These are phyloP conservation scores for Melanotaenia parkinsoni DNA, from an alignment of 2,797 vertebrate species.

Conservation along the genomic window DNA sequence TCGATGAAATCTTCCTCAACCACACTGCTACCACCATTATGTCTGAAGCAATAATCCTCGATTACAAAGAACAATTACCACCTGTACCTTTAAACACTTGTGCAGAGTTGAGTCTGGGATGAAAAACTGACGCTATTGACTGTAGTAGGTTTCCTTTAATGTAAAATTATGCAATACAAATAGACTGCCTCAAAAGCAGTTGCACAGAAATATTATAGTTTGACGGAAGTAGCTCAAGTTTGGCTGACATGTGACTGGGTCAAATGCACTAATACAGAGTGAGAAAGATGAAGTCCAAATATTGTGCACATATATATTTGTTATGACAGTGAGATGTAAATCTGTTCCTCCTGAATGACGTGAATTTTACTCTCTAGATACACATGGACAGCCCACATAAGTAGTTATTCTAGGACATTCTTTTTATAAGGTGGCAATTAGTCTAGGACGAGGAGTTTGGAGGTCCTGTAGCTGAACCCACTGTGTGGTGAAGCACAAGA, in stretches of 20 bases:
- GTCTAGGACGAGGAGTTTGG: conserved; percentile 59
- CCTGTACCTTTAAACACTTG: neutral
- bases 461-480: conserved; percentile 53
- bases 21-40: neutral
- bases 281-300: conserved; percentile 14
- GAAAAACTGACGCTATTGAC: conserved; percentile 14
- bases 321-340: conserved; percentile 8
- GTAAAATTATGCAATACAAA: conserved; percentile 59
- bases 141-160: conserved; percentile 55
- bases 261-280: neutral
- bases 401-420: neutral
- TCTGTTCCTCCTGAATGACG: conserved; percentile 21
- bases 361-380: conserved; percentile 2
- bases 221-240: conserved; percentile 2
- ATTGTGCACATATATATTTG: neutral
- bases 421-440: neutral
- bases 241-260: neutral
- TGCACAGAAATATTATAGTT: conserved; percentile 32
- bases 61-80: neutral
- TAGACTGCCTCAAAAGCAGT: conserved; percentile 15
- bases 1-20: neutral
- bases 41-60: no score
- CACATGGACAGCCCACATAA: conserved; percentile 5
- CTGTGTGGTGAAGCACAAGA: conserved; percentile 91
- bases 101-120: neutral